Percentiles rank a stretch among this genome's conserved stretches.
phyloP scores from a whole-genome alignment of 2,888 invertebrate genomes.

The Agelastica alni region DNA sequence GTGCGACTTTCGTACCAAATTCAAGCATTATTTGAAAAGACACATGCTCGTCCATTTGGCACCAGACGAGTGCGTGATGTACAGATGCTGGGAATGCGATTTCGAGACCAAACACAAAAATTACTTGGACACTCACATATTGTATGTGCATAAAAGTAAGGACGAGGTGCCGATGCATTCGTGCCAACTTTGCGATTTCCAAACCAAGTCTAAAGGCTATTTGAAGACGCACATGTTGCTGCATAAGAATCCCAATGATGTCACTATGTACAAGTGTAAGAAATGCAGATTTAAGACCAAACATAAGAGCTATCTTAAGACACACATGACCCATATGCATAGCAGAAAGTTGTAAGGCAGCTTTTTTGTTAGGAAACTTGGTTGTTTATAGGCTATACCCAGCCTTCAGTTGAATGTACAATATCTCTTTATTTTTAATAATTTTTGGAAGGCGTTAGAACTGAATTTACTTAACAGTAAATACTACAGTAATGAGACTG shows the following conservation, averaged over 20 bases:
- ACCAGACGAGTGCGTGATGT: conserved; percentile 34
- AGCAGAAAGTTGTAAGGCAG: conserved; percentile 13
- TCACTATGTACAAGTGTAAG: conserved; percentile 37
- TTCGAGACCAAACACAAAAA: conserved; percentile 39
- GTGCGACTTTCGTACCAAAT: conserved; percentile 36
- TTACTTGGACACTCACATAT: conserved; percentile 35
- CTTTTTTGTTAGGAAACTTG: too few species aligned
- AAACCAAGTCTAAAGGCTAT: conserved; percentile 39
- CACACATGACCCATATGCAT: conserved; percentile 35
- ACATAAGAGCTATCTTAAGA: conserved; percentile 38
- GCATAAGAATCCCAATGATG: conserved; percentile 34
- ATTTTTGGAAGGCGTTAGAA: too few species aligned
- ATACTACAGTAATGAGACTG: too few species aligned
- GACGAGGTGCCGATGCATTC: conserved; percentile 36
- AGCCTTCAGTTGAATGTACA: too few species aligned
- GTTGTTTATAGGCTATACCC: too few species aligned
- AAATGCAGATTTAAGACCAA: conserved; percentile 37
- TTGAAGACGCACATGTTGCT: conserved; percentile 39
- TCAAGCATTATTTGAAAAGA: conserved; percentile 37
- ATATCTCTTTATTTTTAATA: too few species aligned
- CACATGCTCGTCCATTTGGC: conserved; percentile 35
- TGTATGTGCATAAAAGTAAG: conserved; percentile 32
- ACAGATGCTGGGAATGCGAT: conserved; percentile 36
- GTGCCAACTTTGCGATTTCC: conserved; percentile 35
- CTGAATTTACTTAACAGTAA: too few species aligned